These are phyloP conservation scores for Drosophila ezoana DNA, from an alignment of 2,888 invertebrate genomes.

Conservation along the genomic window DNA sequence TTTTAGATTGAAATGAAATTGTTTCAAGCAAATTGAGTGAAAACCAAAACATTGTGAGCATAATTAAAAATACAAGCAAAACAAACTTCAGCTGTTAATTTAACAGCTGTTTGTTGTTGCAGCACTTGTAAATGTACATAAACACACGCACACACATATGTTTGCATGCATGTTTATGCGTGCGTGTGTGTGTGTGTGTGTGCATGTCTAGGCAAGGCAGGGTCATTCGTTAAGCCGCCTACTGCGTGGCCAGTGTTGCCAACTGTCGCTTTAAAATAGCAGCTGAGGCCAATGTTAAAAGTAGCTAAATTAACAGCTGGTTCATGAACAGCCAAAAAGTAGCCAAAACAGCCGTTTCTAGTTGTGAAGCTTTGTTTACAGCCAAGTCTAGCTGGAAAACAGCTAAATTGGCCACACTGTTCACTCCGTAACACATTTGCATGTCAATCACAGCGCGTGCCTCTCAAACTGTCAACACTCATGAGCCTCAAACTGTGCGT, in stretches of 20 bases:
- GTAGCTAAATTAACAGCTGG: too few relatives aligned
- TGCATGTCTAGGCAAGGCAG: constrained; percentile 10
- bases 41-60: constrained; percentile 61
- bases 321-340: too few relatives aligned
- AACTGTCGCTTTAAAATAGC: too few relatives aligned
- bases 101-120: constrained; percentile 25
- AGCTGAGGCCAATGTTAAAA: too few relatives aligned
- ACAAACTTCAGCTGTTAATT: constrained; percentile 51
- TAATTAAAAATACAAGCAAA: constrained; percentile 61
- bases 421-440: constrained; percentile 12
- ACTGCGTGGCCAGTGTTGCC: background rate
- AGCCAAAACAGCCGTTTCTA: too few relatives aligned
- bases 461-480: constrained; percentile 28
- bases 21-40: constrained; percentile 65
- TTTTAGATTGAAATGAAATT: constrained; percentile 61
- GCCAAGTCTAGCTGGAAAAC: too few relatives aligned
- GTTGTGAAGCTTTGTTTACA: too few relatives aligned
- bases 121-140: background rate
- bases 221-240: constrained; percentile 21
- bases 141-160: background rate
- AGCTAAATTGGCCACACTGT: too few relatives aligned
- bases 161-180: background rate
- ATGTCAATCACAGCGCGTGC: constrained; percentile 2
- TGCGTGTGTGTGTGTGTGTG: too few relatives aligned
- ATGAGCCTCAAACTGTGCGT: constrained; percentile 18